phyloP scores from a whole-genome alignment of 2,888 invertebrate genomes.

The Troides helena region DNA sequence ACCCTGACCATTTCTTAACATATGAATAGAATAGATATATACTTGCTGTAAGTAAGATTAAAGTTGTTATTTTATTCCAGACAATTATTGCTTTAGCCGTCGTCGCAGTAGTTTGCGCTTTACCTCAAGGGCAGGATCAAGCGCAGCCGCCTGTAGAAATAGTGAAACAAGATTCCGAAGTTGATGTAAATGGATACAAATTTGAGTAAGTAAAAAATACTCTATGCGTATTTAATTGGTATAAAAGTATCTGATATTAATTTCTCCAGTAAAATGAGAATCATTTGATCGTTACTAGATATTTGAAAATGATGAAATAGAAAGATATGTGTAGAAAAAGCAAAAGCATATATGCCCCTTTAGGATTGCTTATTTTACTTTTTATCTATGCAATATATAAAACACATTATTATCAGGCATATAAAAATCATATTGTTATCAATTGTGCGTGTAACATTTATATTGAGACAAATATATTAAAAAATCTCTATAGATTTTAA shows the following conservation, averaged over 20 bases:
- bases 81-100: constrained; percentile 58
- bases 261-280: not conserved
- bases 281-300: not conserved
- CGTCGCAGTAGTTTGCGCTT: constrained; percentile 57
- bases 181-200: constrained; percentile 82
- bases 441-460: too few species aligned
- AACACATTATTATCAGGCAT: too few species aligned
- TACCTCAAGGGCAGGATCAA: constrained; percentile 50
- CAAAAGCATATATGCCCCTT: too few species aligned
- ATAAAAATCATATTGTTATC: too few species aligned
- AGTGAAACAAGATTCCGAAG: constrained; percentile 82
- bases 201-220: constrained; percentile 77
- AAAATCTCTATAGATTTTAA: too few species aligned
- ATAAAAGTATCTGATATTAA: not conserved
- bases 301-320: too few species aligned
- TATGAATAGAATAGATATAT: not conserved
- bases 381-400: too few species aligned
- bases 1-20: too few species aligned
- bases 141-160: constrained; percentile 68
- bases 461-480: too few species aligned
- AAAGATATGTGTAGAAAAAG: too few species aligned
- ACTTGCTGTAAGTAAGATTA: not conserved
- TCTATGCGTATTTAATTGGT: not conserved
- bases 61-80: constrained; percentile 42
- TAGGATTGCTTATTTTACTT: too few species aligned